Conservation (phyloP, 2,113 vertebrate genomes). For the Notothenia rossii region DNA sequence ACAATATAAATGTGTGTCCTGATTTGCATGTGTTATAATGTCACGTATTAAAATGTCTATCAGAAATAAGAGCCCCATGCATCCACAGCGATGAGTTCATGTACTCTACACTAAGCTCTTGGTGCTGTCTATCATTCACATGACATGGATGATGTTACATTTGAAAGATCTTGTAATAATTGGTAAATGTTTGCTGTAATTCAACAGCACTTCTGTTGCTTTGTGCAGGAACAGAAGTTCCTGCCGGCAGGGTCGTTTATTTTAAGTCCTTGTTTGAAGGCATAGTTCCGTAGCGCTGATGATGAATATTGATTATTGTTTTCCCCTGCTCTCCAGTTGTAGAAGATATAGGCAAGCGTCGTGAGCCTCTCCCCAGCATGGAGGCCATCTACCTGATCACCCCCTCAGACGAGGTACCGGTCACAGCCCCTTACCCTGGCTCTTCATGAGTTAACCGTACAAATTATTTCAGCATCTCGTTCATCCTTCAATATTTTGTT, state of each 20-base stretch:
- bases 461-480: not conserved
- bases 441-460: not conserved
- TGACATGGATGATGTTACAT: not conserved
- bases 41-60: no score
- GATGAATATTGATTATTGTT: not conserved
- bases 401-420: slow-evolving; percentile 91
- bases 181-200: no score
- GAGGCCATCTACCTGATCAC: slow-evolving; percentile 98
- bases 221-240: no score
- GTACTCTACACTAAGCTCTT: no score
- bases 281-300: not conserved
- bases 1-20: no score
- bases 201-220: not conserved
- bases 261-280: not conserved
- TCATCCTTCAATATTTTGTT: not conserved
- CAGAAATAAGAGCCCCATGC: no score
- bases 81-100: no score
- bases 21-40: no score
- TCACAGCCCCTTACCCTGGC: not conserved
- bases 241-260: not conserved
- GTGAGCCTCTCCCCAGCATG: slow-evolving; percentile 96
- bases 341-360: slow-evolving; percentile 94
- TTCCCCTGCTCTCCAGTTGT: slow-evolving; percentile 85
- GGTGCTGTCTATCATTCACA: no score
- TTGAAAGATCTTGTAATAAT: not conserved